These are phyloP conservation scores for Aspidiotus destructor DNA, from an alignment of 2,888 invertebrate species.

Conservation along the genomic window DNA sequence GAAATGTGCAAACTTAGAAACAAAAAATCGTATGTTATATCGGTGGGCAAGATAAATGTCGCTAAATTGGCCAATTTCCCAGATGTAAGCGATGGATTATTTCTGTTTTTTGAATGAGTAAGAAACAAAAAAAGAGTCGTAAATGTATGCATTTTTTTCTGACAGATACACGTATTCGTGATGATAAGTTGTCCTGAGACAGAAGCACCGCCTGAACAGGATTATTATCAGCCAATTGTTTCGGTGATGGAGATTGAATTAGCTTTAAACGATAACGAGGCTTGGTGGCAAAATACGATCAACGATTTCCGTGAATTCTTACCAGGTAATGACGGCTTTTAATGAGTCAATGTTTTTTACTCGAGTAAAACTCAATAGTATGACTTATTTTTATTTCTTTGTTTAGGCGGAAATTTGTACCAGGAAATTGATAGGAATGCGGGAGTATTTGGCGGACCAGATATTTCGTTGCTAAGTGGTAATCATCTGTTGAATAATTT, in stretches of 20 bases:
- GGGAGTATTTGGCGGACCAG: not conserved
- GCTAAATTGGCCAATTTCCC: slow-evolving; percentile 92
- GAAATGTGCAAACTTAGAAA: slow-evolving; percentile 55
- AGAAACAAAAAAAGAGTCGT: not conserved
- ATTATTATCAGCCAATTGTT: slow-evolving; percentile 81
- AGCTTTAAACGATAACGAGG: slow-evolving; percentile 56
- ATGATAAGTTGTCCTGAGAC: slow-evolving; percentile 87
- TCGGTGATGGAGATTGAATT: slow-evolving; percentile 88
- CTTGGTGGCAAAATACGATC: slow-evolving; percentile 53
- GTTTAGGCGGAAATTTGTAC: slow-evolving; percentile 41
- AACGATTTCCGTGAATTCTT: slow-evolving; percentile 67
- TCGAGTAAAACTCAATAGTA: not conserved
- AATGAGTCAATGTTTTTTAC: not conserved
- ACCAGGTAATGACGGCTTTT: slow-evolving; percentile 46
- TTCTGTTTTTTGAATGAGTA: not conserved
- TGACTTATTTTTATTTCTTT: not conserved
- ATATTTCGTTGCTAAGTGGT: slow-evolving; percentile 33
- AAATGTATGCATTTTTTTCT: not conserved
- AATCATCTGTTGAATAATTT: not conserved
- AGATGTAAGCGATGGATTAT: slow-evolving; percentile 49
- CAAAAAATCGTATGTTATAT: slow-evolving; percentile 82
- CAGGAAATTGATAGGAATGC: slow-evolving; percentile 32
- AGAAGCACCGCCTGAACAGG: slow-evolving; percentile 68
- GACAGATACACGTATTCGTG: slow-evolving; percentile 83
- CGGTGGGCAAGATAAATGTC: slow-evolving; percentile 88